Evolutionary conservation across 2,888 invertebrate species (phyloP).

Genomic region (Poecilobothrus nobilitatus): DNA sequence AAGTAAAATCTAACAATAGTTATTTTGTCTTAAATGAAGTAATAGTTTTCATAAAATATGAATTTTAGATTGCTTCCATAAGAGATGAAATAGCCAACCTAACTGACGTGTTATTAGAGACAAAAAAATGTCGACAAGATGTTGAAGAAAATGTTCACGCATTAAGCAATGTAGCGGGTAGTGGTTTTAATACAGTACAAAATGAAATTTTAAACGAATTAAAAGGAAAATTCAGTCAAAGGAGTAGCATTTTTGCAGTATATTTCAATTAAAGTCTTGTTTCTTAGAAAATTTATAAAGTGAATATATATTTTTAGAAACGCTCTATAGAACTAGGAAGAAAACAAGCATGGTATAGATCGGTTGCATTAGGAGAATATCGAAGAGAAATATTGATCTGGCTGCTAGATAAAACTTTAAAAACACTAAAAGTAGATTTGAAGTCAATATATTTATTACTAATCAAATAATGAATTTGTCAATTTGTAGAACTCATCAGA

Average conservation of each 20-base stretch:
- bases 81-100: constrained; percentile 42
- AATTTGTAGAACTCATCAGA: constrained; percentile 48
- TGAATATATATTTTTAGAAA: constrained; percentile 29
- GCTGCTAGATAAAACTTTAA: constrained; percentile 48
- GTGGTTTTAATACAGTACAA: constrained; percentile 35
- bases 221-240: constrained; percentile 36
- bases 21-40: constrained; percentile 10
- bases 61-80: constrained; percentile 34
- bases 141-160: constrained; percentile 35
- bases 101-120: constrained; percentile 40
- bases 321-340: constrained; percentile 52
- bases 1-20: constrained; percentile 24
- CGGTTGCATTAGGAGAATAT: constrained; percentile 51
- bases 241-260: constrained; percentile 42
- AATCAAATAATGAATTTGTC: neutral
- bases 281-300: neutral
- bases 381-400: constrained; percentile 49
- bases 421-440: constrained; percentile 37
- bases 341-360: constrained; percentile 58
- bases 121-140: constrained; percentile 38
- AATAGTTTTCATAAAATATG: no score
- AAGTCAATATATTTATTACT: neutral
- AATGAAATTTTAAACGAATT: constrained; percentile 37
- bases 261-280: constrained; percentile 15
- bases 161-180: constrained; percentile 33